These are phyloP conservation scores for Spodoptera litura DNA, from an alignment of 1,140 invertebrate genomes.

Conservation along the genomic window DNA sequence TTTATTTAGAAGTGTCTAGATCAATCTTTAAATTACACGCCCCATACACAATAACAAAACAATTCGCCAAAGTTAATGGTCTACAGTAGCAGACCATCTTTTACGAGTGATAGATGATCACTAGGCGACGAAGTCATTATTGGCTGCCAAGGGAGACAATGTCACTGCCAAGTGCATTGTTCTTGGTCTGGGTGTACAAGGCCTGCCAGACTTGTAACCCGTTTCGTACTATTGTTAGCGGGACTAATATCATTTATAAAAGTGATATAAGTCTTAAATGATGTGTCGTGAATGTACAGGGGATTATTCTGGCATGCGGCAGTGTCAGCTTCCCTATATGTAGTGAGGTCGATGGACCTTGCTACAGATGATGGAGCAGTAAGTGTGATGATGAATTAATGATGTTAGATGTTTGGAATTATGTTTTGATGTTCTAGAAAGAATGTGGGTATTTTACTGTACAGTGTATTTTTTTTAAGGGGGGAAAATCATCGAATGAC, in stretches of 20 bases:
- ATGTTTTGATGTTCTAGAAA: no score
- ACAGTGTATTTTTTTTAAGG: no score
- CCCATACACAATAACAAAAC: neutral
- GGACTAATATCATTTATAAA: conserved; percentile 33
- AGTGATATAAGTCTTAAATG: conserved; percentile 12
- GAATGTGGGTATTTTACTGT: no score
- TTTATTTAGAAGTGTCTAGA: neutral
- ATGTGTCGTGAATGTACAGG: neutral
- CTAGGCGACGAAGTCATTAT: conserved; percentile 24
- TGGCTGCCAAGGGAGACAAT: conserved; percentile 58
- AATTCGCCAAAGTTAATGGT: conserved; percentile 1
- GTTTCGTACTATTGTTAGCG: conserved; percentile 65
- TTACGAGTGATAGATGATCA: conserved; percentile 47
- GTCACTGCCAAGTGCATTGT: conserved; percentile 72
- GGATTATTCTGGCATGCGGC: conserved; percentile 8
- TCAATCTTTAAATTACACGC: neutral
- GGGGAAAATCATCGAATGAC: no score
- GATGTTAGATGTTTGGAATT: no score
- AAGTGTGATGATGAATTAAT: neutral
- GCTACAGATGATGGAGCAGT: neutral
- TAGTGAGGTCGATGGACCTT: conserved; percentile 3
- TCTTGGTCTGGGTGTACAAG: conserved; percentile 56
- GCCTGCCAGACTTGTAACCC: conserved; percentile 66
- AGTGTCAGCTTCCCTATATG: neutral
- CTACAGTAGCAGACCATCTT: conserved; percentile 21